Conservation (phyloP, 2,113 vertebrate species). For the Paradoxurus hermaphroditus region DNA sequence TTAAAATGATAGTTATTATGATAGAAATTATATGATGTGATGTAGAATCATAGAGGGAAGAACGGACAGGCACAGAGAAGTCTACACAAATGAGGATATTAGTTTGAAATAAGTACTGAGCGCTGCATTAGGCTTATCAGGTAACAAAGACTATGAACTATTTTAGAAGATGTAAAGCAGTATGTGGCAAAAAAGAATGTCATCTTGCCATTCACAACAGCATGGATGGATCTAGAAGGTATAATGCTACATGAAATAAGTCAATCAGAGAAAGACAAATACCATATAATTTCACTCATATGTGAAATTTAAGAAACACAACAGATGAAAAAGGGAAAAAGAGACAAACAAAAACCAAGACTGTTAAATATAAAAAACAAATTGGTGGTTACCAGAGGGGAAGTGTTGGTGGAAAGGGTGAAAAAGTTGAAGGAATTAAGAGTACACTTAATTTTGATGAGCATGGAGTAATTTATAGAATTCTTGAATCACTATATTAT, state of each 20-base stretch:
- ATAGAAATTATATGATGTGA: neutral
- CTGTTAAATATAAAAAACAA: neutral
- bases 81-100: neutral
- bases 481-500: neutral
- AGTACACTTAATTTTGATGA: neutral
- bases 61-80: neutral
- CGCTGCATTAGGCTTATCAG: neutral
- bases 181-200: neutral
- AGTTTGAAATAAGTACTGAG: neutral
- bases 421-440: neutral
- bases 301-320: neutral
- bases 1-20: neutral
- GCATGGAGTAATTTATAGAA: neutral
- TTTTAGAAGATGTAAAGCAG: neutral
- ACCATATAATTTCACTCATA: neutral
- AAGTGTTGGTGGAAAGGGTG: accelerated
- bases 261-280: neutral
- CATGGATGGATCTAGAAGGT: neutral
- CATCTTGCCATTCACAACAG: neutral
- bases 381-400: neutral
- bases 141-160: neutral
- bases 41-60: neutral
- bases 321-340: neutral
- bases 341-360: neutral
- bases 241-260: neutral